These are phyloP conservation scores for Enteromius paludinosus DNA, from an alignment of 2,797 vertebrate genomes.

Conservation along the genomic window DNA sequence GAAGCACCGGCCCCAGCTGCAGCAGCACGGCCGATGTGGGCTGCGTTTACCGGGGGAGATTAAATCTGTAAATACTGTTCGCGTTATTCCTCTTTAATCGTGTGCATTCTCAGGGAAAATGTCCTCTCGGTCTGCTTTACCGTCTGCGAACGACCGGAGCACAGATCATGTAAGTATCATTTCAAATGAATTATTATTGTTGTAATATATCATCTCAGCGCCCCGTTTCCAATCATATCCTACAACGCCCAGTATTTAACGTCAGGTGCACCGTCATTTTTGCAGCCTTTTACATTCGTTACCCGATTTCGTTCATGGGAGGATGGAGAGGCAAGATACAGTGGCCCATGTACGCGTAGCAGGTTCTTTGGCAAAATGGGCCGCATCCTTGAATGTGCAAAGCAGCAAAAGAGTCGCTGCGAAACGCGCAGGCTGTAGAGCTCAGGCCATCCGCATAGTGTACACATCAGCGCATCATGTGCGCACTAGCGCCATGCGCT, in stretches of 20 bases:
- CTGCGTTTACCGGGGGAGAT: slow-evolving; percentile 66
- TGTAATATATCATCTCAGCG: background rate
- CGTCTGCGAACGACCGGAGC: slow-evolving; percentile 88
- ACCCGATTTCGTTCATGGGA: slow-evolving; percentile 49
- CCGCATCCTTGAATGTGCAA: slow-evolving; percentile 74
- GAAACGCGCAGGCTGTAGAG: slow-evolving; percentile 63
- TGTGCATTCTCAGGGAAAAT: slow-evolving; percentile 74
- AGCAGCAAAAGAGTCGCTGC: slow-evolving; percentile 66
- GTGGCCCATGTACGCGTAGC: slow-evolving; percentile 50
- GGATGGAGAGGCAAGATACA: slow-evolving; percentile 38
- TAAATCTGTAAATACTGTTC: slow-evolving; percentile 52
- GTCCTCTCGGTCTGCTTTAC: slow-evolving; percentile 88
- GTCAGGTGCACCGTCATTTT: slow-evolving; percentile 17
- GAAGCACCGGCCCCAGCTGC: slow-evolving; percentile 68
- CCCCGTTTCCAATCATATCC: background rate
- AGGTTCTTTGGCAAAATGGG: slow-evolving; percentile 63
- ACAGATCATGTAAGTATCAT: slow-evolving; percentile 85
- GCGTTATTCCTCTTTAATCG: slow-evolving; percentile 47
- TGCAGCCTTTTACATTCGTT: slow-evolving; percentile 2
- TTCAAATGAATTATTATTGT: slow-evolving; percentile 45
- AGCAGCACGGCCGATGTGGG: slow-evolving; percentile 61
- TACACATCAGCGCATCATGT: slow-evolving; percentile 67
- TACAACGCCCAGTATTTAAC: background rate
- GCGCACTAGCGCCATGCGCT: slow-evolving; percentile 72
- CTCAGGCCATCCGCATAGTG: slow-evolving; percentile 72